These are phyloP conservation scores for zebrafish (Danio rerio) DNA, from an alignment of 2,113 vertebrate species.

Conservation along the genomic window GRCz12tu NC_133194.1:18000001-18000500, in stretches of 20 bases:
- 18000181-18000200: constrained; percentile 3
- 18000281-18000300: neutral
- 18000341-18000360: too few species aligned
- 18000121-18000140: constrained; percentile 19
- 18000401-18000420: too few species aligned
- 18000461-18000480: too few species aligned
- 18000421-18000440: too few species aligned
- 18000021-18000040: neutral
- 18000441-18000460: too few species aligned
- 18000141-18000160: constrained; percentile 36
- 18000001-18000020: neutral
- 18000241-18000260: neutral
- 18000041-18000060: neutral
- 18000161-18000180: constrained; percentile 37
- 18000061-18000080: neutral
- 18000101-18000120: constrained; percentile 1
- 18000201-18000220: neutral
- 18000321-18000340: too few species aligned
- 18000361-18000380: too few species aligned
- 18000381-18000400: too few species aligned
- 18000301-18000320: too few species aligned
- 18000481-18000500: too few species aligned
- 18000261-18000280: constrained; percentile 2
- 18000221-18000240: neutral
- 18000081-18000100: neutral